Percentiles rank a stretch among this genome's conserved stretches.
phyloP scores from a whole-genome alignment of 2,113 vertebrate species.

The Ceyx margarethae region DNA sequence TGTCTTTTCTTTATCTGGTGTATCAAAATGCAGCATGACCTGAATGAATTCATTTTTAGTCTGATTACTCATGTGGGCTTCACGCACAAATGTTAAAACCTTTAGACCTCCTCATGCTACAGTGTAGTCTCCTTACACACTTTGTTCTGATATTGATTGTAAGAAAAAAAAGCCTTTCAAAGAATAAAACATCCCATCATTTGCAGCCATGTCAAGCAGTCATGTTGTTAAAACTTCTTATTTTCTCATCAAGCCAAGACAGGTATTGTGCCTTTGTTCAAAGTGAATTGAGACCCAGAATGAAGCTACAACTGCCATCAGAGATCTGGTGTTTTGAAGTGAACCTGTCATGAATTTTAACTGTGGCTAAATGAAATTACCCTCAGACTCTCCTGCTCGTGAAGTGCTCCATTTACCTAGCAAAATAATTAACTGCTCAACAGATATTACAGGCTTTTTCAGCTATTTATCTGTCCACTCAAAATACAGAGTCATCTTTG shows the following conservation, averaged over 20 bases:
- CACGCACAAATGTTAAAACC: background rate
- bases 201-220: background rate
- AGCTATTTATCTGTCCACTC: conserved; percentile 31
- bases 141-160: conserved; percentile 28
- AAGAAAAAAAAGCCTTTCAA: conserved; percentile 9
- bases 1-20: background rate
- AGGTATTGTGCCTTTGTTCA: conserved; percentile 21
- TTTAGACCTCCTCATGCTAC: background rate
- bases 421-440: conserved; percentile 32
- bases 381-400: background rate
- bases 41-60: background rate
- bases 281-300: background rate
- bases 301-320: conserved; percentile 4
- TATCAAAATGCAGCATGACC: background rate
- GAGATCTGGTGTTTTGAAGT: conserved; percentile 31
- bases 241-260: conserved; percentile 13
- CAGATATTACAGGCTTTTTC: conserved; percentile 27
- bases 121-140: background rate
- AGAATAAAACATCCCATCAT: conserved; percentile 34
- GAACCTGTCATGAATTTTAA: conserved; percentile 51
- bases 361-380: conserved; percentile 20
- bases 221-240: conserved; percentile 30
- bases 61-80: background rate
- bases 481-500: conserved; percentile 12
- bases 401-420: background rate